These are phyloP conservation scores for Hermaeophaga mercurialis DNA, from an alignment of 2,888 invertebrate species.

Conservation along the genomic window DNA sequence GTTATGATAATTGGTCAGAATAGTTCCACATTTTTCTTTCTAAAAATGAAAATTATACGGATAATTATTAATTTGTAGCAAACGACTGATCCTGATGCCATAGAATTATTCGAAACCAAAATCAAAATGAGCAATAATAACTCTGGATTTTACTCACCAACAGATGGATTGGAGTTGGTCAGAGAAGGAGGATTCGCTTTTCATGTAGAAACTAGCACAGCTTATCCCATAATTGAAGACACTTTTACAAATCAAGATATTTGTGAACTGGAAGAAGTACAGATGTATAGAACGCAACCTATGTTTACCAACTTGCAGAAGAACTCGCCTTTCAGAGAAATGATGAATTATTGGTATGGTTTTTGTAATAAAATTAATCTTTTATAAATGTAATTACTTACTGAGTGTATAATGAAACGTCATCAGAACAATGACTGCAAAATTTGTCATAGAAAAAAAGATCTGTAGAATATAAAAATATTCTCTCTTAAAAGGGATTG, in stretches of 20 bases:
- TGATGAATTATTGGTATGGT: slow-evolving; percentile 64
- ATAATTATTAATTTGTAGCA: slow-evolving; percentile 56
- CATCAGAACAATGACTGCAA: too few species aligned
- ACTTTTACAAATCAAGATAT: slow-evolving; percentile 69
- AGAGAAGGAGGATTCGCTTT: slow-evolving; percentile 72
- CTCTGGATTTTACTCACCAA: slow-evolving; percentile 61
- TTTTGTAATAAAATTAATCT: too few species aligned
- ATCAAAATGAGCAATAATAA: slow-evolving; percentile 52
- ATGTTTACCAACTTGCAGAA: slow-evolving; percentile 64
- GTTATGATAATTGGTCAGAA: too few species aligned
- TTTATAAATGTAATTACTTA: too few species aligned
- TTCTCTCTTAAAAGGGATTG: too few species aligned
- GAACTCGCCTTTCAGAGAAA: slow-evolving; percentile 67
- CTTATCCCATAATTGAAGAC: slow-evolving; percentile 69
- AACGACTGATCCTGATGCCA: slow-evolving; percentile 66
- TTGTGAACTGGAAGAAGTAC: slow-evolving; percentile 70
- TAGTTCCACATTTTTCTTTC: too few species aligned
- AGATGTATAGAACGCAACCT: slow-evolving; percentile 65
- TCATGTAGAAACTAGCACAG: slow-evolving; percentile 69
- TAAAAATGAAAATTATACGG: too few species aligned
- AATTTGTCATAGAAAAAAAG: too few species aligned
- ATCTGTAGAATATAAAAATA: too few species aligned
- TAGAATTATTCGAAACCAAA: slow-evolving; percentile 65
- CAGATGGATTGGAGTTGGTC: slow-evolving; percentile 64
- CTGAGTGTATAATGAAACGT: too few species aligned